phyloP scores from a whole-genome alignment of 1,140 invertebrate genomes.

The Dendrolimus kikuchii region DNA sequence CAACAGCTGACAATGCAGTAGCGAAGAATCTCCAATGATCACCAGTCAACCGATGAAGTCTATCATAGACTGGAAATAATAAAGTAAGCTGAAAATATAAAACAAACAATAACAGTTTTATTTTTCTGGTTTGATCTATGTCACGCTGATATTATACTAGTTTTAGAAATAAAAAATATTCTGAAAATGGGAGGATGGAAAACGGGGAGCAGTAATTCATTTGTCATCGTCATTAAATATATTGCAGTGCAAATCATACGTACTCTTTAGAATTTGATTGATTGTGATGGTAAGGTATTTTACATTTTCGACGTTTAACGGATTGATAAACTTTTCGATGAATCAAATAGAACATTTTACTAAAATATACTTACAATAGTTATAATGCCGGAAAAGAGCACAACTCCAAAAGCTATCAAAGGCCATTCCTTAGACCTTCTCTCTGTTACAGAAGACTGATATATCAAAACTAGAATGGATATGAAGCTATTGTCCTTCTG shows the following conservation, averaged over 20 bases:
- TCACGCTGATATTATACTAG: no score
- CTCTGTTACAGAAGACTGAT: slow-evolving; percentile 54
- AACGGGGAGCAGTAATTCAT: background rate
- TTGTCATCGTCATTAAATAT: no score
- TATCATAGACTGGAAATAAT: slow-evolving; percentile 53
- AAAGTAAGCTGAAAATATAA: slow-evolving; percentile 44
- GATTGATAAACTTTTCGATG: no score
- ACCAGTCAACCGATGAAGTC: slow-evolving; percentile 40
- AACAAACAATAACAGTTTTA: background rate
- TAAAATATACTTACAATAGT: slow-evolving; percentile 39
- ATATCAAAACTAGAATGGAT: slow-evolving; percentile 54
- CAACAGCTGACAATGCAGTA: slow-evolving; percentile 41
- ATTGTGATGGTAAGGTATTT: no score
- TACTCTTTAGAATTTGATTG: no score
- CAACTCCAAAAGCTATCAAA: slow-evolving; percentile 35
- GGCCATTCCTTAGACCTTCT: slow-evolving; percentile 51
- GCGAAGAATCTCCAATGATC: slow-evolving; percentile 54
- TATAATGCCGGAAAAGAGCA: slow-evolving; percentile 50
- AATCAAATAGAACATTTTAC: no score
- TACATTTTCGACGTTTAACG: no score
- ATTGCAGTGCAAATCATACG: no score
- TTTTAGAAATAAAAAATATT: background rate
- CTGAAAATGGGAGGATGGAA: background rate
- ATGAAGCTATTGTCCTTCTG: slow-evolving; percentile 46
- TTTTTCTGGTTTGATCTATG: no score